A percentile compares a stretch with the other conserved stretches of the same genome.
Conservation (phyloP, 2,888 invertebrate species). For the Drosophila lacicola region DNA sequence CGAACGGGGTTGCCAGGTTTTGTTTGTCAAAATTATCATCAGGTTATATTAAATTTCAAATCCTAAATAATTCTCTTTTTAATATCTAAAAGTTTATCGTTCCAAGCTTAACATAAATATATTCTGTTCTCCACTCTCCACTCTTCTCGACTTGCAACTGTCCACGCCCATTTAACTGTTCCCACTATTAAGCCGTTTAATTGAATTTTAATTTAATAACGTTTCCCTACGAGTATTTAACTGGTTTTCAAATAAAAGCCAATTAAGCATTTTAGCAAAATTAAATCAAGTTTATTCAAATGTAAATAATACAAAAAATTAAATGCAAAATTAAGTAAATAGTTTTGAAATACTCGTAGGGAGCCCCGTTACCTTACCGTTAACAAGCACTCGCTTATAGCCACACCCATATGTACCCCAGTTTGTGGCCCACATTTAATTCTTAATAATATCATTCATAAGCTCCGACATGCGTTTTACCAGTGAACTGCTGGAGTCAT, state of each 20-base stretch:
- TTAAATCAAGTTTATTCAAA: slow-evolving; percentile 62
- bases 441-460: slow-evolving; percentile 86
- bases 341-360: slow-evolving; percentile 71
- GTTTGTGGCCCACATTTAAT: slow-evolving; percentile 55
- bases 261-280: slow-evolving; percentile 29
- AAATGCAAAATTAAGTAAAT: slow-evolving; percentile 49
- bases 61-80: too few species aligned
- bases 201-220: not conserved
- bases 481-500: slow-evolving; percentile 87
- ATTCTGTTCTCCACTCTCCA: not conserved
- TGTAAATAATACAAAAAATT: slow-evolving; percentile 52
- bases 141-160: not conserved
- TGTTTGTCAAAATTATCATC: not conserved
- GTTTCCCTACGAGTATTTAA: slow-evolving; percentile 67
- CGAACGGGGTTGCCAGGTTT: not conserved
- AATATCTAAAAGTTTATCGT: too few species aligned
- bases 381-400: slow-evolving; percentile 16
- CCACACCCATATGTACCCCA: slow-evolving; percentile 3
- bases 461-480: slow-evolving; percentile 90
- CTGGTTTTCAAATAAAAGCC: slow-evolving; percentile 39
- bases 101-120: not conserved
- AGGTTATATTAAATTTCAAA: not conserved
- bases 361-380: slow-evolving; percentile 48
- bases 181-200: not conserved
- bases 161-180: not conserved